Evolutionary conservation across 2,113 vertebrate genomes (phyloP).

Genomic region (Porphyrio hochstetteri): DNA sequence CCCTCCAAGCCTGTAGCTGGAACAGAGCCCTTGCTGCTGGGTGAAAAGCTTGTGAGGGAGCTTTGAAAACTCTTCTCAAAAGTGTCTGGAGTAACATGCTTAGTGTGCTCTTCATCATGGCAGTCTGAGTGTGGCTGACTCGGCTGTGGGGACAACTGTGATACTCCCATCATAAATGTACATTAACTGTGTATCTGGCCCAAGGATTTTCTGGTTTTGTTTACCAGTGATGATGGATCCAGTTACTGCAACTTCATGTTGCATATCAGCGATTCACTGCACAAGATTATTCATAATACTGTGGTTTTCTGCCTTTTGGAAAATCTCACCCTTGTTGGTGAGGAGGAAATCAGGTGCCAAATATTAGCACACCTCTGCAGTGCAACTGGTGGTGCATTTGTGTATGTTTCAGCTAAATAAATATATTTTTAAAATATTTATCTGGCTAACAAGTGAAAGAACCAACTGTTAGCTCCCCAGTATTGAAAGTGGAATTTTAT

Average conservation of each 20-base stretch:
- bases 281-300: neutral
- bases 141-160: neutral
- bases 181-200: neutral
- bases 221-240: neutral
- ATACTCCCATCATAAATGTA: neutral
- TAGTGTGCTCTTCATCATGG: neutral
- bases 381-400: neutral
- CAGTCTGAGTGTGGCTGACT: neutral
- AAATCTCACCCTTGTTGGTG: neutral
- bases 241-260: neutral
- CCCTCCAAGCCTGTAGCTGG: rapidly evolving
- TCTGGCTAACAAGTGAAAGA: neutral
- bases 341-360: neutral
- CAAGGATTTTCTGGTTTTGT: neutral
- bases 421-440: neutral
- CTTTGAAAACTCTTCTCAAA: neutral
- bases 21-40: neutral
- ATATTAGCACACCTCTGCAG: neutral
- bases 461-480: neutral
- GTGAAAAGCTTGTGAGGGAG: neutral
- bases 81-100: neutral
- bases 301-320: neutral
- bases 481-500: neutral
- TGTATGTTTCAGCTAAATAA: neutral
- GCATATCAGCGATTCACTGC: neutral